Percentiles rank a stretch among this genome's conserved stretches.
Evolutionary conservation across 2,888 invertebrate genomes (phyloP).

Genomic region (Pachycephus smyrnensis): DNA sequence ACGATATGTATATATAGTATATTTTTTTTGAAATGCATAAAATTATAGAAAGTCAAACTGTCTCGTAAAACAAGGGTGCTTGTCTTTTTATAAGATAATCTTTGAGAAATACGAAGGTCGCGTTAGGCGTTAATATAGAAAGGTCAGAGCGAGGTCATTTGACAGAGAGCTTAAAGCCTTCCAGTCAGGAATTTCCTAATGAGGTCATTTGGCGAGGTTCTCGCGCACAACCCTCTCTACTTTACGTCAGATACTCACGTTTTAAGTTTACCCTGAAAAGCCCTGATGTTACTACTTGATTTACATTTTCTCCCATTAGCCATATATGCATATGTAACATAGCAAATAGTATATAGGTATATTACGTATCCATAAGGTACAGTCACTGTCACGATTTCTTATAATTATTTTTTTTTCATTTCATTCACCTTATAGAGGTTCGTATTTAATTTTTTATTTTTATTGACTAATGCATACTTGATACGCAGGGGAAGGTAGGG

Average conservation of each 20-base stretch:
- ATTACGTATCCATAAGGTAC: neutral
- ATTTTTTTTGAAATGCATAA: neutral
- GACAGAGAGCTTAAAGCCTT: conserved; percentile 56
- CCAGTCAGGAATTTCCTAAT: conserved; percentile 64
- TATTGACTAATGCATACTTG: too few relatives aligned
- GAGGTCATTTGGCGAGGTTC: conserved; percentile 63
- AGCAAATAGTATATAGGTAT: too few relatives aligned
- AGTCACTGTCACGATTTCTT: neutral
- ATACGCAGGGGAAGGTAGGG: too few relatives aligned
- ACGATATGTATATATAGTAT: neutral
- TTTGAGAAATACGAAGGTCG: neutral
- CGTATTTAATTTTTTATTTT: too few relatives aligned
- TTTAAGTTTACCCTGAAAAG: conserved; percentile 34
- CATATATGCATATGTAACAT: neutral
- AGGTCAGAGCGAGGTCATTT: conserved; percentile 43
- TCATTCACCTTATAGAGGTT: neutral
- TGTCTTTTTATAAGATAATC: neutral
- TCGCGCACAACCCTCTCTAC: conserved; percentile 28
- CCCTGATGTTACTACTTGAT: conserved; percentile 40
- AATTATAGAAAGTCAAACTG: neutral
- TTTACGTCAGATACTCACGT: conserved; percentile 36
- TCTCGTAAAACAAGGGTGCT: neutral
- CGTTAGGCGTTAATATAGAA: neutral
- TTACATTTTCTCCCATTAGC: conserved; percentile 41
- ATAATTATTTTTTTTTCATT: conserved; percentile 5